These are phyloP conservation scores for Amyelois transitella DNA, from an alignment of 1,140 invertebrate species.

Conservation along the genomic window DNA sequence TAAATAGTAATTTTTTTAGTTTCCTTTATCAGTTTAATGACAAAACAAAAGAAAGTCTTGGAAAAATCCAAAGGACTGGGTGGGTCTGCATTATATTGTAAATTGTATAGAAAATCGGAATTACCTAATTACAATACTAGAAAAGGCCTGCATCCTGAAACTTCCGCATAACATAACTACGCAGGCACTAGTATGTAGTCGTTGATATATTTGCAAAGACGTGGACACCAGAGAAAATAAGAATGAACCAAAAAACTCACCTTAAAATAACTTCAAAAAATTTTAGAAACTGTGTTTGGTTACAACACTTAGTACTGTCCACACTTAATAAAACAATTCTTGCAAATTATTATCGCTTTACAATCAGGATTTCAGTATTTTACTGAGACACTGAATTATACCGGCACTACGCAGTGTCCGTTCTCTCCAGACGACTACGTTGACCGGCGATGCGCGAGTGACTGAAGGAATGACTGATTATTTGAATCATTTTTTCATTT, in stretches of 20 bases:
- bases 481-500: neutral
- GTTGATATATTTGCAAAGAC: conserved; percentile 27
- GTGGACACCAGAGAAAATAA: conserved; percentile 20
- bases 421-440: conserved; percentile 54
- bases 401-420: conserved; percentile 56
- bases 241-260: conserved; percentile 34
- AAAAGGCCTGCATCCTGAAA: no score
- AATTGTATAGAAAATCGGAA: no score
- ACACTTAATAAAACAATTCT: conserved; percentile 38
- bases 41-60: no score
- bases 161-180: conserved; percentile 9
- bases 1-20: no score
- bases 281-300: conserved; percentile 37
- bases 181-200: conserved; percentile 29
- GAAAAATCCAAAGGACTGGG: no score
- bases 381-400: conserved; percentile 45
- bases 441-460: conserved; percentile 48
- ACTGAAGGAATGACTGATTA: conserved; percentile 29
- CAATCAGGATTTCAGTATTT: conserved; percentile 9
- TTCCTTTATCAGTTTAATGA: no score
- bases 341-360: neutral
- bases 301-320: conserved; percentile 31
- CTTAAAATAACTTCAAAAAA: conserved; percentile 48
- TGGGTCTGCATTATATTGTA: no score
- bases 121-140: no score